Conservation (phyloP, 2,113 vertebrate genomes). For the Mixornis gularis region DNA sequence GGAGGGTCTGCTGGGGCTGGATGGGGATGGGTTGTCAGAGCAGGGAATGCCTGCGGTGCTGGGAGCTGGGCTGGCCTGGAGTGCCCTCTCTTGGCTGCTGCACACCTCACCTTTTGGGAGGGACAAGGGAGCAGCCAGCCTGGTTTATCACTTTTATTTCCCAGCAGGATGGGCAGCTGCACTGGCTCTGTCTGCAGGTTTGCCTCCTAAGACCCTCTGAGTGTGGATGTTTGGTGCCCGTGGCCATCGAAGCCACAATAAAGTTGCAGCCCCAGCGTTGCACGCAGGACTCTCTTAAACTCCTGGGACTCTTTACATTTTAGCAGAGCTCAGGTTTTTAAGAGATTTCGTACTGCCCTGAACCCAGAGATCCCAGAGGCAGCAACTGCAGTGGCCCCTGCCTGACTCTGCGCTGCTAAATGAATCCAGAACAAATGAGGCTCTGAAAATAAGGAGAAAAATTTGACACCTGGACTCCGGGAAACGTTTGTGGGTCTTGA, state of each 20-base stretch:
- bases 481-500: constrained; percentile 45
- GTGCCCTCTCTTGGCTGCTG: constrained; percentile 73
- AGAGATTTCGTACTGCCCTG: not conserved
- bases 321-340: constrained; percentile 39
- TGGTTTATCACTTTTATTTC: not conserved
- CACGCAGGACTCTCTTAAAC: not conserved
- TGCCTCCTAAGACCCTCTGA: not conserved
- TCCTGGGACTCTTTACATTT: constrained; percentile 4
- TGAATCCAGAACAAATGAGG: constrained; percentile 44
- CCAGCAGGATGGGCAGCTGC: not conserved
- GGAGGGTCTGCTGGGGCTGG: not conserved
- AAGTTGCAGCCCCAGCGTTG: not conserved
- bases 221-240: not conserved
- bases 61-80: constrained; percentile 52
- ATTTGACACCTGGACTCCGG: constrained; percentile 44
- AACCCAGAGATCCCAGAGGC: constrained; percentile 14
- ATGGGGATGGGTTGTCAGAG: not conserved
- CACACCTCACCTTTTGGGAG: not conserved
- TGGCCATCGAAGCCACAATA: accelerated
- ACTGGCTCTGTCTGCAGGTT: accelerated
- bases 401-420: constrained; percentile 18
- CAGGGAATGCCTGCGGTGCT: not conserved
- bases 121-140: not conserved
- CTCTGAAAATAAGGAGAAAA: constrained; percentile 39
- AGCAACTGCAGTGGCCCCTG: constrained; percentile 19